Evolutionary conservation across 2,113 vertebrate genomes (phyloP).

Genomic region (Elachura formosa): DNA sequence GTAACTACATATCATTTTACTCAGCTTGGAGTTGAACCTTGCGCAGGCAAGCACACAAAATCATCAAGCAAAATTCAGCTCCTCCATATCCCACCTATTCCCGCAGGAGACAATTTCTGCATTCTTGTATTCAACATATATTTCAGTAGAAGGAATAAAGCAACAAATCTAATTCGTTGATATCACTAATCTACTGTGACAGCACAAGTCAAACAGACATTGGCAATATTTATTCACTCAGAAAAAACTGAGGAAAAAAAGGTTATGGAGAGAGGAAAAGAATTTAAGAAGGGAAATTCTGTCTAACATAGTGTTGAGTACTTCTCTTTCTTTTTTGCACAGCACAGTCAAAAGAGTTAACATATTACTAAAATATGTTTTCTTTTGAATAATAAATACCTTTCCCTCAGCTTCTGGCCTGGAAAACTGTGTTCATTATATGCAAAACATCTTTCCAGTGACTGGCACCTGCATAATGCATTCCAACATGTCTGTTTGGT

Average conservation of each 20-base stretch:
- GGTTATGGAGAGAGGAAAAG: background rate
- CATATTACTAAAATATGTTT: background rate
- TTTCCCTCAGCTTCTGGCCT: background rate
- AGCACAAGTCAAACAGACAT: constrained; percentile 23
- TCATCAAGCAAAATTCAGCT: background rate
- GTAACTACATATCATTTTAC: background rate
- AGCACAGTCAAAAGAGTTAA: background rate
- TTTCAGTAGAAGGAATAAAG: background rate
- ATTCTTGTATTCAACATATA: background rate
- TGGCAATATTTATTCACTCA: background rate
- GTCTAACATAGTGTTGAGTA: background rate
- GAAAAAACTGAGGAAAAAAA: background rate
- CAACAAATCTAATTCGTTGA: background rate
- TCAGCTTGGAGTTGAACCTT: background rate
- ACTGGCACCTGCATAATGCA: background rate
- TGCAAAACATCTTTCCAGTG: background rate
- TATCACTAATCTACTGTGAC: constrained; percentile 19
- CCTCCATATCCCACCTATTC: background rate
- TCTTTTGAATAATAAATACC: background rate
- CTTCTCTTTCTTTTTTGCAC: background rate
- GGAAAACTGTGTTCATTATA: background rate
- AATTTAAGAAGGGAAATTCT: background rate
- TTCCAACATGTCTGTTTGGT: background rate
- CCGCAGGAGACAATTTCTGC: background rate
- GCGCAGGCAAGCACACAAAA: background rate